Base-by-base conservation (phyloP, 2,888 invertebrate genomes). In the Drosophila nigricruria region DNA sequence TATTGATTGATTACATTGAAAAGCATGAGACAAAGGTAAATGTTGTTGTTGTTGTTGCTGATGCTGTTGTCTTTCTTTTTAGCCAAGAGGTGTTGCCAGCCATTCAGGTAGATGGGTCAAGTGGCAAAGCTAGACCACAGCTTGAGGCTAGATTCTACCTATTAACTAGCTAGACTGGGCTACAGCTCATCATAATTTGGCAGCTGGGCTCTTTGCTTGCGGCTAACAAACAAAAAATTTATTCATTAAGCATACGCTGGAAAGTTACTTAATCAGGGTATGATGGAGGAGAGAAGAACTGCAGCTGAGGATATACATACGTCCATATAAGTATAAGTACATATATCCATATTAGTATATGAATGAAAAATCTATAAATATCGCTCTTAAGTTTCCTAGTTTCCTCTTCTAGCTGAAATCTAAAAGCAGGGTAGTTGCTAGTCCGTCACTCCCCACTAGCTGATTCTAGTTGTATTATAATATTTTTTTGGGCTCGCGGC, bases 151-250 rank as follows among this genome's bases (percentile, higher is more conserved):
- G 30, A 62, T 78, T 77, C 64, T 70, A 68, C 38, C 73, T 47
- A 54, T 70, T 59, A 62, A 25, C 38, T 45, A 14, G 18, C 43
- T 23, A 30, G 45, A 64, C 65, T 68, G 30, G 62, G 60, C 50
- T 59, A 74, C 42, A 50, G 61, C 43, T 79, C 76, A 85, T 85
- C 79, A 88, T 70, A 74, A 69, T 85, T 81, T 79, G 84, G 59
- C 82, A 76, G 82, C 57, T 72, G 40, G 36, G 66, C 32, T 63
- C 42, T 47, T 49, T 32, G 57, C 47, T 61, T 50, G 32, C 49
- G 61, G 76, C 77, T 73, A 69, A 74, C 74, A 49, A 30, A 70
- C 79, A 73, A 74, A 81, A 76, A 70, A 57, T 53, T 56, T 70
- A 53, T 76, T 70, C 45, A 50, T 59, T 49, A 49, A 14, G 10